Evolutionary conservation across 2,888 invertebrate species (phyloP).

Genomic region (Xylocampa areola): DNA sequence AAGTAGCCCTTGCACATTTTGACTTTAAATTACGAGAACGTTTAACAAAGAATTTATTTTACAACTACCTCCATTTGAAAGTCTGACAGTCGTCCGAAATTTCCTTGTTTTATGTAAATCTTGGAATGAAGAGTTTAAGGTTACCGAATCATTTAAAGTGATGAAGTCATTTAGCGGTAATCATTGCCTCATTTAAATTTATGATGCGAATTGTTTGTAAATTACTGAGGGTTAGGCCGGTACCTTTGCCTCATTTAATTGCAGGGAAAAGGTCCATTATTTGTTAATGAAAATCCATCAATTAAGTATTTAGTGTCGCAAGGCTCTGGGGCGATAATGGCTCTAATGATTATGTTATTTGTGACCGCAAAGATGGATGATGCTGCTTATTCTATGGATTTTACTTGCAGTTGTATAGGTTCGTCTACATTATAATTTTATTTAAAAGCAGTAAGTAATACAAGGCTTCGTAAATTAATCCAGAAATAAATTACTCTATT

Average conservation of each 20-base stretch:
- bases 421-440: no score
- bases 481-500: no score
- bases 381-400: background rate
- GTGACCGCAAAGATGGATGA: background rate
- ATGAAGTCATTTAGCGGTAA: slow-evolving; percentile 22
- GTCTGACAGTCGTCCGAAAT: slow-evolving; percentile 16
- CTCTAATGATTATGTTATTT: slow-evolving; percentile 5
- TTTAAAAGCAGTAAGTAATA: no score
- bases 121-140: slow-evolving; percentile 22
- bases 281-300: slow-evolving; percentile 31
- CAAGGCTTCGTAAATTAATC: no score
- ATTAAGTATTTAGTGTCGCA: slow-evolving; percentile 32
- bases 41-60: slow-evolving; percentile 46
- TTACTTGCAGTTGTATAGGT: no score
- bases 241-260: slow-evolving; percentile 35
- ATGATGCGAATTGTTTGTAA: slow-evolving; percentile 41
- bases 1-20: slow-evolving; percentile 39
- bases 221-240: slow-evolving; percentile 41
- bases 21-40: slow-evolving; percentile 50
- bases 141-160: slow-evolving; percentile 15
- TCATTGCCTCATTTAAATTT: slow-evolving; percentile 31
- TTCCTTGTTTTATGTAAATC: slow-evolving; percentile 33
- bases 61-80: slow-evolving; percentile 45
- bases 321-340: slow-evolving; percentile 21
- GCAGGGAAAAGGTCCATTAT: slow-evolving; percentile 43